Percentiles rank a stretch among this genome's conserved stretches.
These are phyloP conservation scores for Amblyopsis rosae DNA, from an alignment of 2,113 vertebrate genomes.

Conservation along the genomic window DNA sequence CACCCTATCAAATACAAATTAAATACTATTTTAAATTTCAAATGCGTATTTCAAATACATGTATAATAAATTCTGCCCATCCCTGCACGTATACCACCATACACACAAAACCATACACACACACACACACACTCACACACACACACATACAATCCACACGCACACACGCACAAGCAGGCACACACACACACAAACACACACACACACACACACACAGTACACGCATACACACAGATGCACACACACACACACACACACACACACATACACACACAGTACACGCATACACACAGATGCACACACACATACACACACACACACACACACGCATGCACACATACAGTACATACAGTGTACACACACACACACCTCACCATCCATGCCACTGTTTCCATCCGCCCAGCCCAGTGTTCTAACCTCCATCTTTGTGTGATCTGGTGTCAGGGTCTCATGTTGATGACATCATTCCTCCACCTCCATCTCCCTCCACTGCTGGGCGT, in stretches of 20 bases:
- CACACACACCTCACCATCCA: constrained; percentile 11
- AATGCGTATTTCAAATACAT: no score
- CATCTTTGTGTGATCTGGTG: constrained; percentile 31
- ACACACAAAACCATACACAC: no score
- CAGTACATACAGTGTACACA: no score
- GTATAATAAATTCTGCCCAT: no score
- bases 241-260: constrained; percentile 18
- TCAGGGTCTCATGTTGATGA: constrained; percentile 46
- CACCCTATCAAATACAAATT: no score
- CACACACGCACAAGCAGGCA: not conserved
- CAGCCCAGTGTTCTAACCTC: constrained; percentile 50
- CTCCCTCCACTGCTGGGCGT: constrained; percentile 52
- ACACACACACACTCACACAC: constrained; percentile 18
- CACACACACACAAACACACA: constrained; percentile 1
- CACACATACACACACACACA: constrained; percentile 10
- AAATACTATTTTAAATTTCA: no score
- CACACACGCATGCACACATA: no score
- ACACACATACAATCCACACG: constrained; percentile 3
- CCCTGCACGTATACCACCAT: no score
- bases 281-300: not conserved
- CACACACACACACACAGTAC: no score
- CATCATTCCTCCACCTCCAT: constrained; percentile 57
- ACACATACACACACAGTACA: constrained; percentile 15
- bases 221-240: no score
- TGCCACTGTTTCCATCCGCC: constrained; percentile 29